phyloP scores from a whole-genome alignment of 2,888 invertebrate species.

The Disparrhopalites patrizii region DNA sequence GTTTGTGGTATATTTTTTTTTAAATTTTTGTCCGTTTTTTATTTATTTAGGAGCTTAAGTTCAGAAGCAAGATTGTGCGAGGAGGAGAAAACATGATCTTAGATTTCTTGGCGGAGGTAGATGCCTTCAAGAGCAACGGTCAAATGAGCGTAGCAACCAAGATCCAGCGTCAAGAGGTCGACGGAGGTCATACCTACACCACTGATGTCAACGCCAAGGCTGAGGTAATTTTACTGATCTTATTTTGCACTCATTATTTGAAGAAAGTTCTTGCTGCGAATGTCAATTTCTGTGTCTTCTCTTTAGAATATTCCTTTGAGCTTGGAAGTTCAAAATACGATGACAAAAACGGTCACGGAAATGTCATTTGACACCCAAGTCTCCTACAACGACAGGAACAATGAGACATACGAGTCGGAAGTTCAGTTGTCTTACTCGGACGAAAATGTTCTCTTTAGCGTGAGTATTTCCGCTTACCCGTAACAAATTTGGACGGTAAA shows the following conservation, averaged over 20 bases:
- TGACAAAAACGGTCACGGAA: not conserved
- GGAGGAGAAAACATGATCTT: slow-evolving; percentile 14
- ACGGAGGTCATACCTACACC: not conserved
- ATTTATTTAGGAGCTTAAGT: slow-evolving; percentile 18
- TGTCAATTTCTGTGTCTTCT: not conserved
- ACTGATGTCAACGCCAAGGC: not conserved
- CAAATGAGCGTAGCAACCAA: not conserved
- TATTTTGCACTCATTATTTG: too few relatives aligned
- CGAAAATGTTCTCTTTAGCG: slow-evolving; percentile 9
- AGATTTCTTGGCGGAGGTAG: slow-evolving; percentile 7
- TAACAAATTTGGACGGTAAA: too few relatives aligned
- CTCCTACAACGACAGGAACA: slow-evolving; percentile 8
- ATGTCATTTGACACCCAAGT: slow-evolving; percentile 3
- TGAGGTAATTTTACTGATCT: not conserved
- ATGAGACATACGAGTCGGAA: slow-evolving; percentile 3
- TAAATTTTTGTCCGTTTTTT: too few relatives aligned
- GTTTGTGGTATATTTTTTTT: not conserved
- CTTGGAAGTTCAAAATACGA: not conserved
- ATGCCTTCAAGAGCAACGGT: slow-evolving; percentile 20
- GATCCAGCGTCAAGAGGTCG: not conserved
- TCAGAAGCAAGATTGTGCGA: slow-evolving; percentile 11
- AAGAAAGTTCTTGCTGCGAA: not conserved
- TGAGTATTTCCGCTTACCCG: slow-evolving; percentile 1
- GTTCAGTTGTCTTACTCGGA: slow-evolving; percentile 8
- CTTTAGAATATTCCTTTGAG: slow-evolving; percentile 1